These are phyloP conservation scores for Hippocampus guttulatus DNA, from an alignment of 2,113 vertebrate species.

Conservation along the genomic window DNA sequence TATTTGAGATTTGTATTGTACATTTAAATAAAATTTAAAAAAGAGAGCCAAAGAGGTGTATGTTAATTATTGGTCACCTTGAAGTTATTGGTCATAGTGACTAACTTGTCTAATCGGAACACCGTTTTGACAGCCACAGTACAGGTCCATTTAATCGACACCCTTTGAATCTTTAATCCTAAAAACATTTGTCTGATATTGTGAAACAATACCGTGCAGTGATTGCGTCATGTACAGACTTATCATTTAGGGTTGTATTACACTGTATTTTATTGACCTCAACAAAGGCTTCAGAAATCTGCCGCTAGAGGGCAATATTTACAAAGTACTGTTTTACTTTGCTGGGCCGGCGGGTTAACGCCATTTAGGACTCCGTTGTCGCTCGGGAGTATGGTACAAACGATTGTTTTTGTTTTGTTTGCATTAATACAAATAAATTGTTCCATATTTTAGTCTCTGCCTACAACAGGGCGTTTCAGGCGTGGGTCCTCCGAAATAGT, in stretches of 20 bases:
- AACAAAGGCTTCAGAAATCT: neutral
- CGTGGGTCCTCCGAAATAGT: neutral
- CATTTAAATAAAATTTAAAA: conserved; percentile 67
- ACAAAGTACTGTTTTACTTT: conserved; percentile 29
- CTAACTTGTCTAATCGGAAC: neutral
- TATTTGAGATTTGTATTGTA: conserved; percentile 59
- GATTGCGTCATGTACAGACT: neutral
- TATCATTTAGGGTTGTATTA: neutral
- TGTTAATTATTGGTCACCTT: neutral
- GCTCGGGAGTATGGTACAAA: neutral
- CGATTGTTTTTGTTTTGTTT: neutral
- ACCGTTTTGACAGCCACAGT: neutral
- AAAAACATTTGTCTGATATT: neutral
- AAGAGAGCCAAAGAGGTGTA: conserved; percentile 7
- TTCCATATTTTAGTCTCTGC: neutral
- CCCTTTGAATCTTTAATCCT: neutral
- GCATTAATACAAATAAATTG: neutral
- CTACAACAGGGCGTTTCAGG: neutral
- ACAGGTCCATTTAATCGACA: too few species aligned
- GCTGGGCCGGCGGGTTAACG: neutral
- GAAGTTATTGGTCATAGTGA: neutral
- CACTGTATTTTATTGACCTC: neutral
- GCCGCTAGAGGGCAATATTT: conserved; percentile 65
- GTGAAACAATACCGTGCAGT: neutral
- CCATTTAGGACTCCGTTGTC: neutral